Conservation (phyloP, 2,888 invertebrate species). For the Yponomeuta sedellus region DNA sequence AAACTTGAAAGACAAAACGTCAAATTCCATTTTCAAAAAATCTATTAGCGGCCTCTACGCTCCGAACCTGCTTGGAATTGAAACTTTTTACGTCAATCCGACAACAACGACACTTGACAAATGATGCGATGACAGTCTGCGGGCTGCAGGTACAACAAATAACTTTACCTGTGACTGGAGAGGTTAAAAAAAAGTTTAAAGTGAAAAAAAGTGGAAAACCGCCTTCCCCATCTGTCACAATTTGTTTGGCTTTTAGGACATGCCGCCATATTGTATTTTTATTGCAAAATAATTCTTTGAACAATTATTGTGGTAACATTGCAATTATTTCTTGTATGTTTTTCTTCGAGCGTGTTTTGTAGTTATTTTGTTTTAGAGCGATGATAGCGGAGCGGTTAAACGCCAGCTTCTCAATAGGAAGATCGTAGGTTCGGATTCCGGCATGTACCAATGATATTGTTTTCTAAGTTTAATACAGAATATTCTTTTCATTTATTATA, state of each 20-base stretch:
- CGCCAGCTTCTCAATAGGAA: no score
- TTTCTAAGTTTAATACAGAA: no score
- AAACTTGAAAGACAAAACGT: no score
- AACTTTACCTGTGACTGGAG: slow-evolving; percentile 3
- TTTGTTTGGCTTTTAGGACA: background rate
- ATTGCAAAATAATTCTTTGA: background rate
- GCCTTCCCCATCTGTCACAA: background rate
- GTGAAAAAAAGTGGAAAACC: background rate
- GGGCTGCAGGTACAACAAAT: slow-evolving; percentile 16
- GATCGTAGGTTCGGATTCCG: no score
- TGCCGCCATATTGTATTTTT: slow-evolving; percentile 2
- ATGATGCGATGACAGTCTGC: slow-evolving; percentile 22
- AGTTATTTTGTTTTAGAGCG: no score
- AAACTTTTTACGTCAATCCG: slow-evolving; percentile 6
- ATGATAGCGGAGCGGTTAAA: no score
- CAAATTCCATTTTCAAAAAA: background rate
- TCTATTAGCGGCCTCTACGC: background rate
- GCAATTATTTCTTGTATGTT: no score
- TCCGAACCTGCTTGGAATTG: background rate
- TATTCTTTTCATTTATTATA: no score
- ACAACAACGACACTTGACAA: slow-evolving; percentile 13
- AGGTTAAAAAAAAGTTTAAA: background rate
- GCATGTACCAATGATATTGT: no score
- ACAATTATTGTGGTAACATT: no score
- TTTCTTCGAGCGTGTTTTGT: no score